Conservation (phyloP, 2,797 vertebrate genomes). For the Momotus momota region DNA sequence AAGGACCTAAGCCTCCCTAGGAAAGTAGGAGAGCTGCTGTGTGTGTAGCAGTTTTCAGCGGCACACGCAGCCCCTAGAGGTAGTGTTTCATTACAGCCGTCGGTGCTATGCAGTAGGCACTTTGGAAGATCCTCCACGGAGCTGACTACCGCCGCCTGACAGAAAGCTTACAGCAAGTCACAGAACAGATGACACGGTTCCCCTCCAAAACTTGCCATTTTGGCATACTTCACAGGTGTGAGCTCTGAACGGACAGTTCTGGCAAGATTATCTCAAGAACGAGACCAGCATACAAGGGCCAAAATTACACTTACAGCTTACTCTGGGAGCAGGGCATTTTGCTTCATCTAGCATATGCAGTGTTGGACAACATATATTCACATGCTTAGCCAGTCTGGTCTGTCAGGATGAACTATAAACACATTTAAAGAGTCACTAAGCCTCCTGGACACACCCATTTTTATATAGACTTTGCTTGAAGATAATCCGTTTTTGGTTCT, state of each 20-base stretch:
- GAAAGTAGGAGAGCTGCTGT: background rate
- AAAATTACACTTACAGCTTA: fast-evolving
- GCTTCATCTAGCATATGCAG: background rate
- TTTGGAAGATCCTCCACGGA: background rate
- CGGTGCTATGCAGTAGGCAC: background rate
- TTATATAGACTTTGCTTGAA: conserved; percentile 24
- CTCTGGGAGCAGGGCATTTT: background rate
- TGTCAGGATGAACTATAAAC: conserved; percentile 38
- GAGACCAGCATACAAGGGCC: background rate
- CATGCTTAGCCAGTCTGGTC: conserved; percentile 19
- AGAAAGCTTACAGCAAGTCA: background rate
- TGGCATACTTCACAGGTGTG: background rate
- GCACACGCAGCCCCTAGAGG: conserved; percentile 39
- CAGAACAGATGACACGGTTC: background rate
- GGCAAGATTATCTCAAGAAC: background rate
- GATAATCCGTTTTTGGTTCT: conserved; percentile 51
- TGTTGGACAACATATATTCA: background rate
- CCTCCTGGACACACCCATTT: conserved; percentile 78
- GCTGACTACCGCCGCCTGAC: background rate
- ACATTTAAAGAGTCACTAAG: conserved; percentile 61
- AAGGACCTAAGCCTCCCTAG: background rate
- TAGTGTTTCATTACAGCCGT: background rate
- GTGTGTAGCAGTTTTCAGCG: background rate
- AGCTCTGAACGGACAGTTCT: background rate
- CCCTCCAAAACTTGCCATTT: background rate